Evolutionary conservation across 2,113 vertebrate genomes (phyloP).

Genomic region (Danio rerio): DNA sequence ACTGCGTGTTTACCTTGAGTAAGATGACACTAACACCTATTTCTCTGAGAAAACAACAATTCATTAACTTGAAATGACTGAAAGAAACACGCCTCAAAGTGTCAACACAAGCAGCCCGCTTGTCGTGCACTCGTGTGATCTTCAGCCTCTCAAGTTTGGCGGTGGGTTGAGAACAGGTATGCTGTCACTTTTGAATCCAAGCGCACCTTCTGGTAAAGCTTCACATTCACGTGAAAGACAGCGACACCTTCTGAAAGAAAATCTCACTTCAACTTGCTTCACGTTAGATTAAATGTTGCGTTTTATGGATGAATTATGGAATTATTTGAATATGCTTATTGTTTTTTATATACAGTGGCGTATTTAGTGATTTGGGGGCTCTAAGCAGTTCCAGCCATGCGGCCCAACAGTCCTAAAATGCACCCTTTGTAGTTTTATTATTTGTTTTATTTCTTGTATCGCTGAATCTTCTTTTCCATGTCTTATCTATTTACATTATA

Average conservation of each 20-base stretch:
- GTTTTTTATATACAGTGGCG: too few species aligned
- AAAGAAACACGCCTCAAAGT: neutral
- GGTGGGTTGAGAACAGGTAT: neutral
- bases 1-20: slow-evolving; percentile 17
- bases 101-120: neutral
- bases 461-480: too few species aligned
- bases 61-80: neutral
- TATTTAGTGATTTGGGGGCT: too few species aligned
- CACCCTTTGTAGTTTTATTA: too few species aligned
- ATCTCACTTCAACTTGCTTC: neutral
- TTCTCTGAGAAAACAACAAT: neutral
- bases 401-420: too few species aligned
- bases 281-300: neutral
- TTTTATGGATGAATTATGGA: neutral
- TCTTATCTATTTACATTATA: too few species aligned
- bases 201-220: neutral
- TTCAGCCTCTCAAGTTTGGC: neutral
- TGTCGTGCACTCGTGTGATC: neutral
- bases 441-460: too few species aligned
- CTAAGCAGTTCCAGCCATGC: too few species aligned
- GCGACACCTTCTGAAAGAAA: slow-evolving; percentile 40
- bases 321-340: too few species aligned
- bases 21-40: neutral
- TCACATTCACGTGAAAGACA: slow-evolving; percentile 31
- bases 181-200: too few species aligned